Conservation (phyloP, 2,888 invertebrate genomes). For the Cataglyphis cursor region DNA sequence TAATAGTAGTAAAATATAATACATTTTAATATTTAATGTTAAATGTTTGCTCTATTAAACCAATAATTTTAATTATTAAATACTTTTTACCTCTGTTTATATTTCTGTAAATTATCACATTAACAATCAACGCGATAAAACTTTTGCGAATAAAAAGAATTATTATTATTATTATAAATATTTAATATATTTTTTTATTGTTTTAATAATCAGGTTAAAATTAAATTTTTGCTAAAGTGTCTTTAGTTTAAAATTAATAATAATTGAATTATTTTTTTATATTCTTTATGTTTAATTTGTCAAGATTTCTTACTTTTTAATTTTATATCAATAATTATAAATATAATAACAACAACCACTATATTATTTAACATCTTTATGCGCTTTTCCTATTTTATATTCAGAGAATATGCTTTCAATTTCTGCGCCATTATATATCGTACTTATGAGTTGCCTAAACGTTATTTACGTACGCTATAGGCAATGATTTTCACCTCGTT, state of each 20-base stretch:
- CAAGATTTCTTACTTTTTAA: background rate
- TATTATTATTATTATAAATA: background rate
- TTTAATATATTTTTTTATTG: background rate
- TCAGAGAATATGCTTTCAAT: background rate
- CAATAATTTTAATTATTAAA: background rate
- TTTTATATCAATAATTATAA: background rate
- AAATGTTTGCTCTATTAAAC: constrained; percentile 10
- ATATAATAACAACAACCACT: background rate
- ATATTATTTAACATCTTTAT: background rate
- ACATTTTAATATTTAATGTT: background rate
- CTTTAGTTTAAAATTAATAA: background rate
- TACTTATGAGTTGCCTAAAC: background rate
- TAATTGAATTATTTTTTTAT: background rate
- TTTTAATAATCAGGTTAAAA: background rate
- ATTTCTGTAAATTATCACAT: background rate
- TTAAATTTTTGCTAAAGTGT: constrained; percentile 10
- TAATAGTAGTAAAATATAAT: background rate
- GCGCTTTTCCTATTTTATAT: background rate
- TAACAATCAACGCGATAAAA: background rate
- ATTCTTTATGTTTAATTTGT: background rate
- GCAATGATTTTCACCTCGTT: background rate
- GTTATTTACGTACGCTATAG: background rate
- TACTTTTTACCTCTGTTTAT: background rate
- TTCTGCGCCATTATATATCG: background rate
- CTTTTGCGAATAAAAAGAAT: background rate